These are phyloP conservation scores for Rhyacophila brunnea DNA, from an alignment of 1,140 invertebrate species.

Conservation along the genomic window DNA sequence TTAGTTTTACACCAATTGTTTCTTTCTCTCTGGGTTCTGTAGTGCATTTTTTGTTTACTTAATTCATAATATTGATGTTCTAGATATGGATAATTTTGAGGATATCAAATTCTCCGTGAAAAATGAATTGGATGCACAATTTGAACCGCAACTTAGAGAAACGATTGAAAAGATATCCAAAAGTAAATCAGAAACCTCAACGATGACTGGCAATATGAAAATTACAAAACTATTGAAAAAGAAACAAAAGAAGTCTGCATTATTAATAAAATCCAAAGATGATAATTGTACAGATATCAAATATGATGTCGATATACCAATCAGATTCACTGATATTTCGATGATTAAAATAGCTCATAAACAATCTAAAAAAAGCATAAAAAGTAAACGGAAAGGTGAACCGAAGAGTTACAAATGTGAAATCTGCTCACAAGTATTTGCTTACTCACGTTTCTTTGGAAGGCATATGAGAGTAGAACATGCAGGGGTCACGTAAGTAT, in stretches of 20 bases:
- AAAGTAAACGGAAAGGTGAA: not conserved
- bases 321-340: not conserved
- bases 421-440: constrained; percentile 11
- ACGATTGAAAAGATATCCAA: too few species aligned
- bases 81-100: too few species aligned
- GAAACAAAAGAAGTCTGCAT: not conserved
- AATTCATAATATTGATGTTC: too few species aligned
- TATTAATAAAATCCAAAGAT: not conserved
- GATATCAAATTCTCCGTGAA: too few species aligned
- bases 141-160: too few species aligned
- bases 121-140: too few species aligned
- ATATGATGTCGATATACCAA: not conserved
- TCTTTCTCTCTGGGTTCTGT: too few species aligned
- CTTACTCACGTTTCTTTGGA: constrained; percentile 7
- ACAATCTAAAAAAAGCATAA: not conserved
- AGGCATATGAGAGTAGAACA: constrained; percentile 21
- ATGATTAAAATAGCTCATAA: not conserved
- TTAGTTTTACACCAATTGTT: too few species aligned
- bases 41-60: too few species aligned
- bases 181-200: too few species aligned
- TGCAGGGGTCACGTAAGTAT: constrained; percentile 4
- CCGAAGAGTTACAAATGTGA: constrained; percentile 10
- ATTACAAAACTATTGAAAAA: not conserved
- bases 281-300: not conserved
- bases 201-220: too few species aligned